These are phyloP conservation scores for Anguilla japonica DNA, from an alignment of 2,113 vertebrate species.

Conservation along the genomic window DNA sequence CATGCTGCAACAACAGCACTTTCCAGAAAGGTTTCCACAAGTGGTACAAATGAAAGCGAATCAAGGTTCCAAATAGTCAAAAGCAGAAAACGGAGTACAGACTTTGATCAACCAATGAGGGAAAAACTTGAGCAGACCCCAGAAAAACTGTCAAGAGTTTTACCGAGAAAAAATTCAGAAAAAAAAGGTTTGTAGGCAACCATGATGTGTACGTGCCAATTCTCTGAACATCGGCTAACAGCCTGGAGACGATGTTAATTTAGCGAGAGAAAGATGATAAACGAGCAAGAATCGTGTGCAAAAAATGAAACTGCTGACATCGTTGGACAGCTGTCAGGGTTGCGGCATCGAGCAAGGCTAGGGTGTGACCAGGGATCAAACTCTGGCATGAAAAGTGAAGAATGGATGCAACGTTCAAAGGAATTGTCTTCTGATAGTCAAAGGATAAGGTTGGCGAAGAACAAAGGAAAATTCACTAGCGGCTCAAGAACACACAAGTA, in stretches of 20 bases:
- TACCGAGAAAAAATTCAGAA: neutral
- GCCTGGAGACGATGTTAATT: neutral
- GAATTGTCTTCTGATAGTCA: slow-evolving; percentile 63
- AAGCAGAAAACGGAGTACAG: neutral
- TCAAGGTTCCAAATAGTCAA: neutral
- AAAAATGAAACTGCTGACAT: neutral
- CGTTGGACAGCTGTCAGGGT: slow-evolving; percentile 21
- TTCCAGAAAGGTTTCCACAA: neutral
- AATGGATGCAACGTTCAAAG: slow-evolving; percentile 63
- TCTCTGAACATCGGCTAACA: neutral
- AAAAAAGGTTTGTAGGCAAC: neutral
- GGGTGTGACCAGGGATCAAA: slow-evolving; percentile 44
- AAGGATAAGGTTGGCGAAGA: slow-evolving; percentile 38
- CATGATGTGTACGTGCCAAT: neutral
- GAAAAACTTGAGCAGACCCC: neutral
- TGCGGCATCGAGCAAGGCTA: neutral
- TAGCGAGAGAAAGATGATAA: neutral
- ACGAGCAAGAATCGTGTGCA: neutral
- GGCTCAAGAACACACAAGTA: slow-evolving; percentile 40
- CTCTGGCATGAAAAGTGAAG: slow-evolving; percentile 62
- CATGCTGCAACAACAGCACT: neutral
- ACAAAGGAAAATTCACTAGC: slow-evolving; percentile 45
- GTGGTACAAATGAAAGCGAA: neutral
- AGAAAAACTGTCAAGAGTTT: neutral
- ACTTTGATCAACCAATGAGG: neutral